Percentiles rank a stretch among this genome's conserved stretches.
phyloP scores from a whole-genome alignment of 2,888 invertebrate genomes.

The Tiphia femorata region DNA sequence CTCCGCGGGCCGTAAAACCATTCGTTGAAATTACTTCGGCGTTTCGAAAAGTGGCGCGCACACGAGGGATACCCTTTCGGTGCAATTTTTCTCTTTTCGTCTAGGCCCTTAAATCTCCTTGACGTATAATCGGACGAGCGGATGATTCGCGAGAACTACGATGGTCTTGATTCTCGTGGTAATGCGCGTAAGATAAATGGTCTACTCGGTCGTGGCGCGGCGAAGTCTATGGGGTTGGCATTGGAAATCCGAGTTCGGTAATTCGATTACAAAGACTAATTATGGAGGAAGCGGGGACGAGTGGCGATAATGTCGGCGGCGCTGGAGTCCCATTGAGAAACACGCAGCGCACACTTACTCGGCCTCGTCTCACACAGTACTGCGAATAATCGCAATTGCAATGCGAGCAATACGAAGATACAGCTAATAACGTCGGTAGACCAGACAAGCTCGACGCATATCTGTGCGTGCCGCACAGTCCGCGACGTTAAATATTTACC shows the following conservation, averaged over 20 bases:
- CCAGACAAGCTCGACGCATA: slow-evolving; percentile 13
- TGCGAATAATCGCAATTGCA: slow-evolving; percentile 39
- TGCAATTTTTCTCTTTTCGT: background rate
- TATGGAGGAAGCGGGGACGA: slow-evolving; percentile 31
- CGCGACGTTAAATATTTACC: slow-evolving; percentile 29
- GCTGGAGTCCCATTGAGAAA: slow-evolving; percentile 14
- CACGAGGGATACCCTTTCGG: background rate
- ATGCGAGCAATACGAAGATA: slow-evolving; percentile 35
- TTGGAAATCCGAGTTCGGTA: slow-evolving; percentile 21
- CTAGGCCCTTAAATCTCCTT: background rate
- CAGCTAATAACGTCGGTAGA: slow-evolving; percentile 25
- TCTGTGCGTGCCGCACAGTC: slow-evolving; percentile 7
- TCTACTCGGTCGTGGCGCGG: background rate
- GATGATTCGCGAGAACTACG: background rate
- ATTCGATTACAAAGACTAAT: slow-evolving; percentile 34
- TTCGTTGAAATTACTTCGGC: no score
- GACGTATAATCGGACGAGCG: background rate
- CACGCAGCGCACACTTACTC: slow-evolving; percentile 24
- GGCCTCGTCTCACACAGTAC: slow-evolving; percentile 22
- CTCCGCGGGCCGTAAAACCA: slow-evolving; percentile 20
- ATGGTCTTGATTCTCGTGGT: no score
- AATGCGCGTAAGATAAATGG: background rate
- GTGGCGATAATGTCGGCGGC: slow-evolving; percentile 28
- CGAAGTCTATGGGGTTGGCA: background rate
- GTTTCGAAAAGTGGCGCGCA: no score